Percentiles rank a stretch among this genome's conserved stretches.
Evolutionary conservation across 2,113 vertebrate genomes (phyloP).

Genomic region (Epinephelus cyanopodus): DNA sequence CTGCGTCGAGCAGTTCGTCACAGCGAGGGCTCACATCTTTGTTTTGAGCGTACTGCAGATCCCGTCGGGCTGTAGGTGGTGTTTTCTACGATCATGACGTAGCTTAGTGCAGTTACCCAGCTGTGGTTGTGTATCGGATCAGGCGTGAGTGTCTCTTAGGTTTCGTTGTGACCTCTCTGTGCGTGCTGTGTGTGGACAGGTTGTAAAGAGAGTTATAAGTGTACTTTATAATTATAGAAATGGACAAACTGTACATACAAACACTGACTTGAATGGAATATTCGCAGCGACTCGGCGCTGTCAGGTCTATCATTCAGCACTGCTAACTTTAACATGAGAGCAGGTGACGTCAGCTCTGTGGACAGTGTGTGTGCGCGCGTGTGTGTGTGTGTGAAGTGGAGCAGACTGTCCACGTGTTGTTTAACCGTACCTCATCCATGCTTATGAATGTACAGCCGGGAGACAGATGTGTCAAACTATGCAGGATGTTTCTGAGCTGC

Average conservation of each 20-base stretch:
- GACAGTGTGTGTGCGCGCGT: background rate
- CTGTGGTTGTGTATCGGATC: constrained; percentile 23
- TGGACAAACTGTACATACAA: constrained; percentile 61
- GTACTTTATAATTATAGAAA: constrained; percentile 58
- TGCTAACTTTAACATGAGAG: constrained; percentile 30
- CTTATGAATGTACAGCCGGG: constrained; percentile 67
- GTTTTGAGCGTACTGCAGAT: constrained; percentile 12
- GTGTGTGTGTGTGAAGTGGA: constrained; percentile 9
- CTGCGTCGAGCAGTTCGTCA: background rate
- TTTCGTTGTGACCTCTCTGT: constrained; percentile 35
- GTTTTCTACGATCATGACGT: constrained; percentile 44
- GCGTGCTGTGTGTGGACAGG: constrained; percentile 12
- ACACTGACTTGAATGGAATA: constrained; percentile 50
- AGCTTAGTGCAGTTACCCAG: constrained; percentile 20
- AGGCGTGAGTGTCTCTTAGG: constrained; percentile 35
- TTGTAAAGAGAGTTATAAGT: constrained; percentile 45
- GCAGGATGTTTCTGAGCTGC: constrained; percentile 12
- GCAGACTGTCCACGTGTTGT: constrained; percentile 26
- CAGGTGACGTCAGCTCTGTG: constrained; percentile 32
- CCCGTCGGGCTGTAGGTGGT: constrained; percentile 7
- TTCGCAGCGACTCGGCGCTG: constrained; percentile 34
- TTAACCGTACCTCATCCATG: constrained; percentile 67
- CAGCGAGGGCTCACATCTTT: constrained; percentile 3
- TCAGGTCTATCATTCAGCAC: constrained; percentile 59
- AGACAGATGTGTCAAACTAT: constrained; percentile 28